Percentiles rank a stretch among this genome's conserved stretches.
Evolutionary conservation across 2,888 invertebrate genomes (phyloP).

Genomic region (Tuberolachnus salignus): DNA sequence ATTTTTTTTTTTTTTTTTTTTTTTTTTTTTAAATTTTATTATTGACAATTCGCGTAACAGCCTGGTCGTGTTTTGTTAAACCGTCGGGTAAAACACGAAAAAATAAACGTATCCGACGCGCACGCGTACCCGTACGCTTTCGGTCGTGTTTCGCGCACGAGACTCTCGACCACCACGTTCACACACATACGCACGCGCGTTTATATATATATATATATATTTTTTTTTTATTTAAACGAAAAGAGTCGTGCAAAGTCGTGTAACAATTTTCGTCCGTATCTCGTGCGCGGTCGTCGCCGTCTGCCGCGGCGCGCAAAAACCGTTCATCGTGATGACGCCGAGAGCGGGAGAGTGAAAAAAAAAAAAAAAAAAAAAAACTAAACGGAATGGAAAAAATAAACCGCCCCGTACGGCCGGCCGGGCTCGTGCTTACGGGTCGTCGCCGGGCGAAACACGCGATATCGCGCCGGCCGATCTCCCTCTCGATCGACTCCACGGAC

Average conservation of each 20-base stretch:
- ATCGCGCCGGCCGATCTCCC: constrained; percentile 13
- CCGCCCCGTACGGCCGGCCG: neutral
- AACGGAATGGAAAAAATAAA: neutral
- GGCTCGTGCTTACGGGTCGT: constrained; percentile 3
- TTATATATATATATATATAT: neutral
- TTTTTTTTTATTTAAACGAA: no score
- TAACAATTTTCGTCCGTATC: no score
- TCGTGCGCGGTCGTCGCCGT: neutral
- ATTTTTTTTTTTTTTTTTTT: no score
- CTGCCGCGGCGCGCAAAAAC: no score
- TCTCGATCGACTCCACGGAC: neutral
- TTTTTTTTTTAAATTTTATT: no score
- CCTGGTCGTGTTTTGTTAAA: no score
- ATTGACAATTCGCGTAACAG: no score
- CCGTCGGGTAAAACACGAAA: no score
- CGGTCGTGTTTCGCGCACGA: constrained; percentile 37
- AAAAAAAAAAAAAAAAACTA: neutral
- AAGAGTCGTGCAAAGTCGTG: neutral
- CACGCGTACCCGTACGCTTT: constrained; percentile 31
- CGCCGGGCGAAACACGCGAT: neutral
- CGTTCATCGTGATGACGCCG: no score
- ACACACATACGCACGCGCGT: neutral
- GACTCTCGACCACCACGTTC: neutral
- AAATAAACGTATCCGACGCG: neutral
- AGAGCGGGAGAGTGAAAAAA: neutral